Percentiles rank a stretch among this genome's conserved stretches.
Evolutionary conservation across 2,113 vertebrate species (phyloP).

Genomic region (Pelecanoides urinatrix): DNA sequence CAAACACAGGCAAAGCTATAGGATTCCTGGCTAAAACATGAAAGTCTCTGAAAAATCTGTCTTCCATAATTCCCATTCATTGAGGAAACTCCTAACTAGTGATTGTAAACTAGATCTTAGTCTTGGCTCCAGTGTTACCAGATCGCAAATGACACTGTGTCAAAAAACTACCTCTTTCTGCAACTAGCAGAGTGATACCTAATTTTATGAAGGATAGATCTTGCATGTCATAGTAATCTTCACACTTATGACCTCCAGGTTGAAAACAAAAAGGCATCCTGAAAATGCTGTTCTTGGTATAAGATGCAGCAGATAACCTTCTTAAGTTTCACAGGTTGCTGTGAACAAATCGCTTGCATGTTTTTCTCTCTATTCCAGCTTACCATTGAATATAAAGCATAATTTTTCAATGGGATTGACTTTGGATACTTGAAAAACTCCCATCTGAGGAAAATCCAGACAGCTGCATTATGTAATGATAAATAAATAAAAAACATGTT

Average conservation of each 20-base stretch:
- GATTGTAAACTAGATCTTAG: not conserved
- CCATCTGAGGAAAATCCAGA: not conserved
- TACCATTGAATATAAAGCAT: not conserved
- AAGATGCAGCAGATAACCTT: not conserved
- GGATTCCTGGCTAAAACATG: not conserved
- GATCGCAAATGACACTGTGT: not conserved
- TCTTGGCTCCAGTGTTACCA: not conserved
- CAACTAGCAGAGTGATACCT: not conserved
- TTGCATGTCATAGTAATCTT: not conserved
- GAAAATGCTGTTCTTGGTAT: not conserved
- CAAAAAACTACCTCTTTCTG: not conserved
- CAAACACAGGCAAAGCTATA: not conserved
- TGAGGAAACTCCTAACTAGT: not conserved
- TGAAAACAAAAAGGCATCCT: not conserved
- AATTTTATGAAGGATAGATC: not conserved
- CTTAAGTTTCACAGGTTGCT: not conserved
- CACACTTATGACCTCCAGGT: not conserved
- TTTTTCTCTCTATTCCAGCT: not conserved
- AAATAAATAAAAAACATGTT: not conserved
- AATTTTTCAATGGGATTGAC: not conserved
- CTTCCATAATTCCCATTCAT: not conserved
- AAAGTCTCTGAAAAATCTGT: not conserved
- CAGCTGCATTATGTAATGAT: not conserved
- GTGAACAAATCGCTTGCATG: not conserved
- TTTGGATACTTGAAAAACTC: not conserved